These are phyloP conservation scores for Pogonocichla stellata DNA, from an alignment of 2,113 vertebrate genomes.

Conservation along the genomic window DNA sequence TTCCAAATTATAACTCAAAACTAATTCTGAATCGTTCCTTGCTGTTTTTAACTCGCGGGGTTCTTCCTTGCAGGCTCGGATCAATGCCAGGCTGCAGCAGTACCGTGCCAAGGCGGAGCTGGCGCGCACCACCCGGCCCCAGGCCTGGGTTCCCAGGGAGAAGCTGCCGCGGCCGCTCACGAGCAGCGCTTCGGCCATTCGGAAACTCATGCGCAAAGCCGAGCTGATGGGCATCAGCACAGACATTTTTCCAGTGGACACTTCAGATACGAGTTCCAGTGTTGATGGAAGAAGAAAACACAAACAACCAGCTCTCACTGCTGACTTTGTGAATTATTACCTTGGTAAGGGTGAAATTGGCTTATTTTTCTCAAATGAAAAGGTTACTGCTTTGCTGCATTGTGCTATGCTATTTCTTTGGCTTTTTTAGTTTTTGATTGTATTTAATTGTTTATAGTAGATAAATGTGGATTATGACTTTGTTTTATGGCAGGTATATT, in stretches of 20 bases:
- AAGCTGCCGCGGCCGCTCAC: slow-evolving; percentile 93
- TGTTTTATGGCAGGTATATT: neutral
- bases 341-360: slow-evolving; percentile 79
- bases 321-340: slow-evolving; percentile 99
- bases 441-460: neutral
- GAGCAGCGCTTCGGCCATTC: slow-evolving; percentile 94
- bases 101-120: slow-evolving; percentile 95
- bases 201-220: slow-evolving; percentile 96
- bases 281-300: slow-evolving; percentile 95
- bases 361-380: neutral
- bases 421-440: neutral
- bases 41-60: neutral
- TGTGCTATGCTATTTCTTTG: neutral
- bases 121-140: slow-evolving; percentile 91
- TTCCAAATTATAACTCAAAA: neutral
- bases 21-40: neutral
- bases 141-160: slow-evolving; percentile 97
- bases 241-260: slow-evolving; percentile 96
- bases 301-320: slow-evolving; percentile 94
- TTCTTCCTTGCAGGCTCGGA: slow-evolving; percentile 80
- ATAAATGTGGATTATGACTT: neutral
- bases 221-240: slow-evolving; percentile 99
- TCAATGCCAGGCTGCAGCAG: slow-evolving; percentile 93
- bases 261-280: slow-evolving; percentile 91
- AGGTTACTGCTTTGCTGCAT: neutral